phyloP scores from a whole-genome alignment of 1,140 invertebrate species.

The Tenebrio molitor region DNA sequence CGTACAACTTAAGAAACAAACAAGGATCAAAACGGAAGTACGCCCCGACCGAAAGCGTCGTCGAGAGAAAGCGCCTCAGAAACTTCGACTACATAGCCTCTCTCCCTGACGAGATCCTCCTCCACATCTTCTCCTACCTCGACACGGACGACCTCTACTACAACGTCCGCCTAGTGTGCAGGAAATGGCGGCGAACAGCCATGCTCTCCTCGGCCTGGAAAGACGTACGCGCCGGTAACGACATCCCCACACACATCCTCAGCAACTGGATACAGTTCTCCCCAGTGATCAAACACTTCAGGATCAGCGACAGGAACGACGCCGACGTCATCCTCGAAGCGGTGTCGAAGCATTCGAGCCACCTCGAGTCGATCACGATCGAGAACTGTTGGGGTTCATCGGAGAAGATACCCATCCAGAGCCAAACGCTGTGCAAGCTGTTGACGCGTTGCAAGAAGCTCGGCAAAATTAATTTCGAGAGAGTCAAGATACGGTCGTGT shows the following conservation, averaged over 20 bases:
- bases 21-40: not conserved
- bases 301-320: conserved; percentile 48
- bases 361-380: conserved; percentile 46
- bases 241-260: conserved; percentile 49
- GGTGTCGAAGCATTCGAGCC: conserved; percentile 33
- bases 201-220: conserved; percentile 51
- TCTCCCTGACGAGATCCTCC: conserved; percentile 53
- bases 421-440: conserved; percentile 43
- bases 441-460: conserved; percentile 49
- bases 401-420: conserved; percentile 38
- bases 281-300: conserved; percentile 49
- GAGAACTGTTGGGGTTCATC: conserved; percentile 50
- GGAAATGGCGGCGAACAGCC: conserved; percentile 46
- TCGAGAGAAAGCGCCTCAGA: conserved; percentile 40
- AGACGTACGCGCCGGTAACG: conserved; percentile 44
- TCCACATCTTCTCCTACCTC: conserved; percentile 54
- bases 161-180: conserved; percentile 47
- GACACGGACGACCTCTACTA: conserved; percentile 50
- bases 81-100: conserved; percentile 37
- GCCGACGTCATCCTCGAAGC: conserved; percentile 45
- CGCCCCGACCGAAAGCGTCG: not conserved
- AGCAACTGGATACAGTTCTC: conserved; percentile 52
- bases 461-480: conserved; percentile 44
- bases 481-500: conserved; percentile 48
- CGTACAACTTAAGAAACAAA: conserved; percentile 6